Conservation (phyloP, 2,113 vertebrate genomes). For the Xiphophorus hellerii region DNA sequence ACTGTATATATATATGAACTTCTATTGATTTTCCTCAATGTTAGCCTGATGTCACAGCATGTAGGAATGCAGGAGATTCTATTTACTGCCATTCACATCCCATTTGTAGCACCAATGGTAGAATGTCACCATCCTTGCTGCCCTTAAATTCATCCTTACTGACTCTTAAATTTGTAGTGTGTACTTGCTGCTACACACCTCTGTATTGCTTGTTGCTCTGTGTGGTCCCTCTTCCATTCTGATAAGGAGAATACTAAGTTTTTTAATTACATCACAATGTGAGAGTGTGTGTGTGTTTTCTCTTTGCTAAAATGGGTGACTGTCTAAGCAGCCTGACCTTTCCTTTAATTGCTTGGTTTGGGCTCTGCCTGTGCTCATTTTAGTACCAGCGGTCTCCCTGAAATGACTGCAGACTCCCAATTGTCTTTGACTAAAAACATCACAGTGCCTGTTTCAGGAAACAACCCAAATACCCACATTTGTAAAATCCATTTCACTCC, state of each 20-base stretch:
- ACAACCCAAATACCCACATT: conserved; percentile 44
- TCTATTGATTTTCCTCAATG: conserved; percentile 8
- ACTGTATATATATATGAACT: no score
- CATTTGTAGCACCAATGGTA: conserved; percentile 54
- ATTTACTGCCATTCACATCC: conserved; percentile 45
- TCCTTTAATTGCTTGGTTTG: conserved; percentile 80
- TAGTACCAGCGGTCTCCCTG: conserved; percentile 50
- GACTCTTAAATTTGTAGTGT: conserved; percentile 46
- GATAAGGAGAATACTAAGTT: conserved; percentile 20
- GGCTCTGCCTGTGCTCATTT: conserved; percentile 71
- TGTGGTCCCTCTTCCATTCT: conserved; percentile 6
- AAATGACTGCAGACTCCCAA: conserved; percentile 72
- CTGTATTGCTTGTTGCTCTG: conserved; percentile 14
- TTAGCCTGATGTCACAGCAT: conserved; percentile 29
- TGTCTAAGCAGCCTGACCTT: conserved; percentile 79
- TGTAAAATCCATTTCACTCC: conserved; percentile 25
- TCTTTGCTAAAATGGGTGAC: conserved; percentile 67
- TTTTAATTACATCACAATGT: conserved; percentile 29
- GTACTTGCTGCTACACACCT: conserved; percentile 8
- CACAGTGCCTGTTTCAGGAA: conserved; percentile 51
- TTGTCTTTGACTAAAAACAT: conserved; percentile 64
- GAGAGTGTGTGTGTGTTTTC: conserved; percentile 23
- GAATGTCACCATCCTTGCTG: conserved; percentile 65
- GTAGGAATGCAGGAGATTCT: conserved; percentile 16
- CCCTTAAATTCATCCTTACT: conserved; percentile 26